These are phyloP conservation scores for Lepus europaeus DNA, from an alignment of 2,113 vertebrate genomes.

Conservation along the genomic window DNA sequence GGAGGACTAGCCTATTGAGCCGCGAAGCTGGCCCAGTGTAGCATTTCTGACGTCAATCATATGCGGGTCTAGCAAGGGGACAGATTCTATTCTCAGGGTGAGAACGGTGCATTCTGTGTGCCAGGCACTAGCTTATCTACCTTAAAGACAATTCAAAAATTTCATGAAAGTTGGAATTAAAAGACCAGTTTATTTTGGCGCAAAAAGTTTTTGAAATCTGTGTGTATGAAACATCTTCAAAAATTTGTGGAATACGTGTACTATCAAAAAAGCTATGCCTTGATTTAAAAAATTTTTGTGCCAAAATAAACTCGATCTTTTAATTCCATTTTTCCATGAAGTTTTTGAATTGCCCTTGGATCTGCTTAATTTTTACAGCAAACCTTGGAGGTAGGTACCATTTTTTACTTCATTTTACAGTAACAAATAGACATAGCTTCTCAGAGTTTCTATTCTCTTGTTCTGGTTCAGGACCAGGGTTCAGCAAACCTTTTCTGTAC, in stretches of 20 bases:
- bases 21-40: too few species aligned
- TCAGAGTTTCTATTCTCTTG: not conserved
- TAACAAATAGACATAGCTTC: not conserved
- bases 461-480: not conserved
- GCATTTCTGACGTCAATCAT: not conserved
- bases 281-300: too few species aligned
- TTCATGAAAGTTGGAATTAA: too few species aligned
- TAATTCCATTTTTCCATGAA: too few species aligned
- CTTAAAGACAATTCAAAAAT: not conserved
- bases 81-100: not conserved
- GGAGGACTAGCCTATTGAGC: too few species aligned
- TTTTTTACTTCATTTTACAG: not conserved
- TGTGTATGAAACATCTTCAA: too few species aligned
- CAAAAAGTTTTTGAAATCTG: too few species aligned
- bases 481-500: not conserved
- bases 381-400: not conserved
- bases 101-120: not conserved
- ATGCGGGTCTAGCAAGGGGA: not conserved
- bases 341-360: too few species aligned
- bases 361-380: not conserved
- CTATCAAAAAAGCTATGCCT: too few species aligned
- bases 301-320: too few species aligned
- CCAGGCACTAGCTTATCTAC: not conserved
- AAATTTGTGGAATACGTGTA: too few species aligned
- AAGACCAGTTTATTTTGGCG: too few species aligned